phyloP scores from a whole-genome alignment of 2,888 invertebrate species.

The Eretmocerus hayati region DNA sequence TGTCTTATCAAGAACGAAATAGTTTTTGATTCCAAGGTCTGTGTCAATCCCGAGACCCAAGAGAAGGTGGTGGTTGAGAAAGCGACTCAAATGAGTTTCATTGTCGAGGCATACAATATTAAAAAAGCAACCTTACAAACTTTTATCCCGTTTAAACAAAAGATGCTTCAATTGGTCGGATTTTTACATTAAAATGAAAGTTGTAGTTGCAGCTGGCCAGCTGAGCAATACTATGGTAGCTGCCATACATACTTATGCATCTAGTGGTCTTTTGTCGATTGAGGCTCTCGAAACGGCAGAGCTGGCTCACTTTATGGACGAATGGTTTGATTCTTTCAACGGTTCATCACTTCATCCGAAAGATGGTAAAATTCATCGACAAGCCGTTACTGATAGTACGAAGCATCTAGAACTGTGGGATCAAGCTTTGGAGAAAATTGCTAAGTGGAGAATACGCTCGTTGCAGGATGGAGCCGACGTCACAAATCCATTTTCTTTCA shows the following conservation, averaged over 20 bases:
- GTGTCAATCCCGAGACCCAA: slow-evolving; percentile 15
- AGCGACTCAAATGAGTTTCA: no score
- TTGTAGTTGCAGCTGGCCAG: slow-evolving; percentile 6
- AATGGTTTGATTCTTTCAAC: slow-evolving; percentile 5
- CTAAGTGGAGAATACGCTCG: no score
- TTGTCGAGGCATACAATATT: no score
- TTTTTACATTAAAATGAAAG: slow-evolving; percentile 5
- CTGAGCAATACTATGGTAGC: slow-evolving; percentile 1
- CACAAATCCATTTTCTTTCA: no score
- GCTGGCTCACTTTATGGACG: slow-evolving; percentile 4
- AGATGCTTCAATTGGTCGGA: neutral
- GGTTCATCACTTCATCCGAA: neutral
- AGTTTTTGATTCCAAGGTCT: no score
- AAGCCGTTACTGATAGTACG: no score
- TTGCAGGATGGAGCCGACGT: no score
- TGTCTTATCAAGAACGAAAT: no score
- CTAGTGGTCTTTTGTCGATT: neutral
- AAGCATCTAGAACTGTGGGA: no score
- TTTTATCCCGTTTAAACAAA: neutral
- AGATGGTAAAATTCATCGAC: no score
- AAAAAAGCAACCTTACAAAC: slow-evolving; percentile 2
- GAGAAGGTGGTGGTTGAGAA: no score
- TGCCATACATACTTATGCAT: slow-evolving; percentile 3
- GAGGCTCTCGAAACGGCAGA: slow-evolving; percentile 2
- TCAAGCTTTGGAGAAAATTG: no score